Evolutionary conservation across 1,140 invertebrate species (phyloP), one percentile per base, ranked within the genome.

Genomic region (Belonocnema kinseyi): DNA sequence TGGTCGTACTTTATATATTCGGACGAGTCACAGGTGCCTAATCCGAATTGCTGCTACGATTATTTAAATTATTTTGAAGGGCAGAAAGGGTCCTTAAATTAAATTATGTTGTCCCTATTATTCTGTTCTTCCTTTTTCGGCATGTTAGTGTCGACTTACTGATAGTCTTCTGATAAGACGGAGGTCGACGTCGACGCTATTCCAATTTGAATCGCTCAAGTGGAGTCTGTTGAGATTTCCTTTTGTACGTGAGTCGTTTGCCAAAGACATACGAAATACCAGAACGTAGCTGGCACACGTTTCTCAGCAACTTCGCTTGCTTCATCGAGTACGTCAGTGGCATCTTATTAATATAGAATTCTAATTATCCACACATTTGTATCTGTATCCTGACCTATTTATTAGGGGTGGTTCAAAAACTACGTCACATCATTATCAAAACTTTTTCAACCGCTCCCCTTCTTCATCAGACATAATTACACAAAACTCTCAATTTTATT

Each of bases 171-270:
- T 76, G 77, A 70, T 54, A 76, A 78, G 70, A 53, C 77, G 79
- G 74, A 77, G 73, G 83, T 80, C 72, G 75, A 78, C 80, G 75
- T 76, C 79, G 74, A 79, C 75, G 73, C 78, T 81, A 85, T 85
- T 87, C 80, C 79, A 81, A 81, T 77, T 78, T 82, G 83, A 78
- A 81, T 76, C 74, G 73, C 72, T 82, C 72, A 53, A 51, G 75
- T 70, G 76, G 72, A 78, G 75, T 75, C 81, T 82, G 83, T 82
- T 85, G 82, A 84, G 85, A 87, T 87, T 87, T 82, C 70, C 54
- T 50, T 66, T 72, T 50, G 50, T 82, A 85, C 86, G 86, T 86
- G 86, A 82, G 80, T 75, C 50, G 83, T 66, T 72, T 87, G 71
- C 81, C 75, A 81, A 82, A 76, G 66, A 16, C 54, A 8, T 46